A percentile compares a stretch with the other conserved stretches of the same genome.
Evolutionary conservation across 2,797 vertebrate genomes (phyloP).

Genomic region (Diceros bicornis): DNA sequence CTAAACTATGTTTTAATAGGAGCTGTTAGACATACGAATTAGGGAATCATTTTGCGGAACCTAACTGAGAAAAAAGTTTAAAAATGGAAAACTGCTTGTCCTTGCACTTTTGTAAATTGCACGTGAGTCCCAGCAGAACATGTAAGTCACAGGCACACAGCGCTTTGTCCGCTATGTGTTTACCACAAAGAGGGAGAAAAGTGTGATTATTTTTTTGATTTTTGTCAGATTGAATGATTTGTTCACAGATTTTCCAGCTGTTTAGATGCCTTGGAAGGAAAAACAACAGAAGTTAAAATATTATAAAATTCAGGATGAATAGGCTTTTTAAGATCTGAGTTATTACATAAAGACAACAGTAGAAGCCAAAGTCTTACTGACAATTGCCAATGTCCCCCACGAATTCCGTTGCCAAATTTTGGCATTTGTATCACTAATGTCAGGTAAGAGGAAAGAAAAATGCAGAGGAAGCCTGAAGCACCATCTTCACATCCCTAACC

Average conservation of each 20-base stretch:
- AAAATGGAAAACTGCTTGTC: constrained; percentile 17
- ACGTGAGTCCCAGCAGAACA: background rate
- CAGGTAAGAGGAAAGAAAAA: background rate
- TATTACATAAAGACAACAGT: background rate
- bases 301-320: constrained; percentile 8
- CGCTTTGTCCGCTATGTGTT: background rate
- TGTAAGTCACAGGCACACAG: background rate
- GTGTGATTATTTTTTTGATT: background rate
- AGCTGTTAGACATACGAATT: background rate
- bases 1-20: background rate
- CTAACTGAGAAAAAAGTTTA: background rate
- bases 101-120: background rate
- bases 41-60: background rate
- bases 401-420: background rate
- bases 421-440: background rate
- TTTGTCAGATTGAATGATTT: constrained; percentile 3
- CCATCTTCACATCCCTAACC: background rate
- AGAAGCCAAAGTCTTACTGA: background rate
- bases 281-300: constrained; percentile 27
- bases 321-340: background rate
- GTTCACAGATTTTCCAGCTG: constrained; percentile 24
- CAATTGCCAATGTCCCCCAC: background rate
- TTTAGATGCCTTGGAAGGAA: background rate
- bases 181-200: background rate
- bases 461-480: background rate